Evolutionary conservation across 2,888 invertebrate genomes (phyloP).

Genomic region (Caradrina clavipalpis): DNA sequence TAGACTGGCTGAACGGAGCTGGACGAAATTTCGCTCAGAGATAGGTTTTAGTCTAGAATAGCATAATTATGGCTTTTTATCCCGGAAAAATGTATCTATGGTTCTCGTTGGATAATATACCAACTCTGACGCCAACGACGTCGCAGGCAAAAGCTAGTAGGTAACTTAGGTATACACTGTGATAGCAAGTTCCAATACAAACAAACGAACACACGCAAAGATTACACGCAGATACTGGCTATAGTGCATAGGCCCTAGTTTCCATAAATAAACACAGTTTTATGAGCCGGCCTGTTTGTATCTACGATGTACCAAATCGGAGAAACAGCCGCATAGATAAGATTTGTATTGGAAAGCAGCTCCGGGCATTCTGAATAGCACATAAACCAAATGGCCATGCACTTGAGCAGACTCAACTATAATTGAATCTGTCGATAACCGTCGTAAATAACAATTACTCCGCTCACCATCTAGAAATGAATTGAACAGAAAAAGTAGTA

Average conservation of each 20-base stretch:
- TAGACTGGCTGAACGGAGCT: too few species aligned
- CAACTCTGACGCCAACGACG: too few species aligned
- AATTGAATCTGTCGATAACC: slow-evolving; percentile 72
- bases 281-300: slow-evolving; percentile 25
- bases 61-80: too few species aligned
- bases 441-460: slow-evolving; percentile 65
- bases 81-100: too few species aligned
- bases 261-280: slow-evolving; percentile 58
- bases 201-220: background rate
- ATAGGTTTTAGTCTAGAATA: too few species aligned
- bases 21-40: too few species aligned
- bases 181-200: slow-evolving; percentile 1
- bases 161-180: too few species aligned
- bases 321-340: slow-evolving; percentile 54
- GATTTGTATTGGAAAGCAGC: slow-evolving; percentile 58
- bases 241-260: slow-evolving; percentile 9
- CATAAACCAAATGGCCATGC: slow-evolving; percentile 74
- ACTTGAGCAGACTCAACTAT: slow-evolving; percentile 66
- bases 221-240: slow-evolving; percentile 1
- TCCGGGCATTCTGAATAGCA: slow-evolving; percentile 59
- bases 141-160: too few species aligned
- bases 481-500: slow-evolving; percentile 37
- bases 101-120: too few species aligned
- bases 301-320: slow-evolving; percentile 21
- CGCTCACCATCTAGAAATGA: slow-evolving; percentile 47